Evolutionary conservation across 1,140 invertebrate genomes (phyloP), one percentile per base, ranked within the genome.

Genomic region (Drosophila repleta): DNA sequence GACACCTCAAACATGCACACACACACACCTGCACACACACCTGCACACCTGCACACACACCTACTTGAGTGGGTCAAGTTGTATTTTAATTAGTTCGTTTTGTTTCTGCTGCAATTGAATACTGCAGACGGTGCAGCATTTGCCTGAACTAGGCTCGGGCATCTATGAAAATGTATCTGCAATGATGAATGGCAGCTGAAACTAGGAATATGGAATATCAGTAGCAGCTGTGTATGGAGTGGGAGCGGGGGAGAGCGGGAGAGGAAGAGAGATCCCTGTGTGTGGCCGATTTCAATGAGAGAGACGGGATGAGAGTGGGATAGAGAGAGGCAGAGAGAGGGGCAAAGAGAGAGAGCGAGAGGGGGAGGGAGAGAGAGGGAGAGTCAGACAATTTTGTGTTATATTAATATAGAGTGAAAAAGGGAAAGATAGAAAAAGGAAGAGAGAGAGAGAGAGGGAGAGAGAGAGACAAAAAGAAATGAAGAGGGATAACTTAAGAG

Each of bases 1-100:
- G 10, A 3, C 45, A n/a, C 41, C 46, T 26, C 39, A 13, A 11
- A 21, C 18, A 32, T 11, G 51, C 55, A 10, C 15, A n/a, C 15
- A 37, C 29, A 18, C 11, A 55, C 6, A 48, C 6, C 46, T 6
- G n/a, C 17, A 39, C 8, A 2, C 8, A 45, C n/a, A n/a, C n/a
- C n/a, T n/a, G n/a, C 11, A 55, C 6, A 48, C 6, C 46, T 6
- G n/a, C 17, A 39, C 8, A 2, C 8, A 45, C n/a, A n/a, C n/a
- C n/a, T n/a, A n/a, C n/a, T 17, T 53, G 18, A 24, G n/a, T 32
- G 21, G 20, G 35, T 4, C 41, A 51, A 49, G 11, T 62, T 62
- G 43, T 37, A 35, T 57, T 68, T 68, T 35, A 62, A 62, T 68
- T 69, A 68, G 43, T 56, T 69, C 6, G 53, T 52, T 68, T 46